Evolutionary conservation across 2,888 invertebrate genomes (phyloP), one percentile per base, ranked within the genome.

Genomic region (Biston stratarius): DNA sequence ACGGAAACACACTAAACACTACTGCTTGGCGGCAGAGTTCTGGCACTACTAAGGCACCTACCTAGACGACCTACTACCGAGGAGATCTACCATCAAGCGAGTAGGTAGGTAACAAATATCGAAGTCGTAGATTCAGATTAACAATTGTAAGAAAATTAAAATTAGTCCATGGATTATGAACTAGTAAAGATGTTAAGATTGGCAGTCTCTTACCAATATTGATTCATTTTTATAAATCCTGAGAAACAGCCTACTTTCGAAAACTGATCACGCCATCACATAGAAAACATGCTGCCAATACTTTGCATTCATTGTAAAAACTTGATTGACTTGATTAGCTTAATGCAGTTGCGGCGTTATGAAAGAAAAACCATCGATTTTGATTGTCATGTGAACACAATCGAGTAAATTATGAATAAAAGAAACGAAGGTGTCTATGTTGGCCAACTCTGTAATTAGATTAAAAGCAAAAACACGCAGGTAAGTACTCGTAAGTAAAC

Each of bases 301-400:
- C 24, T 49, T 44, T 12, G 11, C n/a, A 34, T 34, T 8, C 24
- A 44, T 11, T 14, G 48, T 63, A 74, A 74, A 61, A 74, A 73
- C 60, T 52, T 70, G 57, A 75, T 75, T 71, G 73, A 73, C 60
- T 52, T 70, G 57, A 75, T 75, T 71, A 74, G 67, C 60, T 68
- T 71, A 75, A 73, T 75, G 73, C 64, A 73, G 63, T 61, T 42
- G 68, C 64, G 67, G 66, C 61, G 45, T 52, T 74, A 74, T 68
- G 83, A 80, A 80, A 64, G 63, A 60, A 67, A 63, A 82, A 72
- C 56, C 62, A 76, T 77, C 67, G 77, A 81, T 79, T 82, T 83
- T 86, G 88, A 88, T 87, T 88, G 88, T 85, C 86, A 86, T 88
- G 86, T 81, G 87, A 88, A 87, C 79, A 69, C 47, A 7, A 33